A percentile compares a stretch with the other conserved stretches of the same genome.
phyloP scores from a whole-genome alignment of 2,888 invertebrate genomes.

The Troglohyphantes excavatus region DNA sequence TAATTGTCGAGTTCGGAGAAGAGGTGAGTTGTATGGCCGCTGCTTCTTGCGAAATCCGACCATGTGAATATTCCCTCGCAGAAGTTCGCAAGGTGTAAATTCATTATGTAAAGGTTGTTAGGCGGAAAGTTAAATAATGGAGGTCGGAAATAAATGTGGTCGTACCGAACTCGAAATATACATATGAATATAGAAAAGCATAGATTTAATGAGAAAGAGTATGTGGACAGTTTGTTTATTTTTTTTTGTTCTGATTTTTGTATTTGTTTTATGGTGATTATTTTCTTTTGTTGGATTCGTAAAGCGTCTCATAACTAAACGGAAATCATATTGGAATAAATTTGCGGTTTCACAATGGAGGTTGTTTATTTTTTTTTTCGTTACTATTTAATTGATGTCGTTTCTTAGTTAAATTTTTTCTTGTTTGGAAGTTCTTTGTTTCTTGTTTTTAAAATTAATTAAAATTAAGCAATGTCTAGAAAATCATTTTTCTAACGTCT shows the following conservation, averaged over 20 bases:
- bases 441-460: too few species aligned
- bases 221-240: neutral
- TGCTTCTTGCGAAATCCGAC: constrained; percentile 39
- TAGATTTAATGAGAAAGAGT: neutral
- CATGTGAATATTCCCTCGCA: constrained; percentile 56
- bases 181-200: neutral
- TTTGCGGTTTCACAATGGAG: neutral
- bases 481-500: too few species aligned
- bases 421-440: too few species aligned
- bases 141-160: neutral
- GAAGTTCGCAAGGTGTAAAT: constrained; percentile 57
- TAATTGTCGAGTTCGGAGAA: constrained; percentile 72
- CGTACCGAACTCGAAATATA: neutral
- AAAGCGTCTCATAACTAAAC: neutral
- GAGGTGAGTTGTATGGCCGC: constrained; percentile 46
- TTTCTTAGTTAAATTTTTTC: too few species aligned
- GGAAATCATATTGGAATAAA: neutral
- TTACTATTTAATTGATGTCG: too few species aligned
- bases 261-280: neutral
- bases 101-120: constrained; percentile 32
- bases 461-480: too few species aligned
- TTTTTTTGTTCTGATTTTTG: neutral
- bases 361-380: too few species aligned
- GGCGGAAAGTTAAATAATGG: constrained; percentile 12
- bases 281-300: neutral